phyloP scores from a whole-genome alignment of 1,140 invertebrate species.

The Nymphalis io region DNA sequence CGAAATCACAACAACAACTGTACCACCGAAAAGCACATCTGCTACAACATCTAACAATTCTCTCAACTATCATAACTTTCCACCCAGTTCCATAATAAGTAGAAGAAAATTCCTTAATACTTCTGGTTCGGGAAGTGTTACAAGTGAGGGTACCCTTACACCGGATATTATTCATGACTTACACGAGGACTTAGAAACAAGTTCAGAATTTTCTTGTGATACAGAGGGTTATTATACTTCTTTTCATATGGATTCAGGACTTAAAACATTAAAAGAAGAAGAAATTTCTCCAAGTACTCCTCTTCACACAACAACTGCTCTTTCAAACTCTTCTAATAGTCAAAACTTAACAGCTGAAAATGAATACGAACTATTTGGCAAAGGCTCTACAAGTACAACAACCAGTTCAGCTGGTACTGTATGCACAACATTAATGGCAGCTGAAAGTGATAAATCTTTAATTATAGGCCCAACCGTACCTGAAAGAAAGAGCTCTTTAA shows the following conservation, averaged over 20 bases:
- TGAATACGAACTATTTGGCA: slow-evolving; percentile 93
- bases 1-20: slow-evolving; percentile 87
- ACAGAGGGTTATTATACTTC: slow-evolving; percentile 98
- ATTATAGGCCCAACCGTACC: slow-evolving; percentile 86
- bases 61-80: slow-evolving; percentile 83
- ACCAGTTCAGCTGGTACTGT: slow-evolving; percentile 94
- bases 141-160: slow-evolving; percentile 91
- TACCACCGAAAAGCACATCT: slow-evolving; percentile 86
- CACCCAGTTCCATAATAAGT: slow-evolving; percentile 86
- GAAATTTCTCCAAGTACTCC: slow-evolving; percentile 84
- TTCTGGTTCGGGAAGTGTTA: slow-evolving; percentile 90
- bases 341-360: slow-evolving; percentile 87
- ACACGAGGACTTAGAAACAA: slow-evolving; percentile 93
- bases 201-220: slow-evolving; percentile 96
- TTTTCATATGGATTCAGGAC: slow-evolving; percentile 96
- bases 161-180: slow-evolving; percentile 89
- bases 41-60: slow-evolving; percentile 85
- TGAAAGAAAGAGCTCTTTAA: slow-evolving; percentile 87
- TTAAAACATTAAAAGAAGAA: slow-evolving; percentile 92
- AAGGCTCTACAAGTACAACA: slow-evolving; percentile 93
- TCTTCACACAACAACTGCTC: slow-evolving; percentile 83
- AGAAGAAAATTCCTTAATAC: slow-evolving; percentile 85
- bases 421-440: slow-evolving; percentile 88
- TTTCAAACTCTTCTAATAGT: slow-evolving; percentile 83
- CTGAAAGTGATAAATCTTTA: slow-evolving; percentile 81